Base-by-base conservation (phyloP, 2,888 invertebrate species). In the Parnassius mnemosyne region DNA sequence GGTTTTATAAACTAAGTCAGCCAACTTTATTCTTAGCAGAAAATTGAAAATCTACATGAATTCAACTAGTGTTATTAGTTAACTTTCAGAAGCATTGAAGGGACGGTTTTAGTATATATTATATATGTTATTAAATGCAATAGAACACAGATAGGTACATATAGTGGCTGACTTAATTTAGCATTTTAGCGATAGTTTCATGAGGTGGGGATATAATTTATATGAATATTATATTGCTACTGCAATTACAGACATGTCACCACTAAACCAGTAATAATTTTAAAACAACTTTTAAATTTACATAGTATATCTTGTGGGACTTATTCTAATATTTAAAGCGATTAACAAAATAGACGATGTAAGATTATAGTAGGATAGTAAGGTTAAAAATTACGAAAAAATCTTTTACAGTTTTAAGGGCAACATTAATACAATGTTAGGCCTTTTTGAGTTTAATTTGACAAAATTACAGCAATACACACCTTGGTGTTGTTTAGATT, bases 271-370 rank as follows among this genome's bases (percentile, higher is more conserved):
- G 34, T 42, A 55, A 63, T 50, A 43, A 12, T 34, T 49, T n/a
- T 41, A 34, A 34, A 34, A 34, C 34, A 34, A 7, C 34, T 34
- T 34, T 34, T 34, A 34, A 34, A 34, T 7, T 11, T 13, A 52
- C 13, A 56, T 52, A 5, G 34, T 34, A 58, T n/a, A 46, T 12
- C 7, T 50, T 51, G 58, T 65, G 52, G 57, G 46, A 61, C 61
- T 63, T 63, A 61, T 64, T 52, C 60, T 67, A 67, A 57, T 9
- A 20, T 65, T 69, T 66, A 72, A 69, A 71, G 70, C 70, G 68
- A 63, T 67, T 65, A 73, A 70, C 62, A 67, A 72, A 72, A 71
- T 71, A 70, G 66, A 71, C 65, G 68, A 56, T 53, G 65, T 69
- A 57, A 55, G 60, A 57, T 61, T 46, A 49, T 11, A 16, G 10